Conservation (phyloP, 1,140 invertebrate species). For the Trichonephila clavipes region DNA sequence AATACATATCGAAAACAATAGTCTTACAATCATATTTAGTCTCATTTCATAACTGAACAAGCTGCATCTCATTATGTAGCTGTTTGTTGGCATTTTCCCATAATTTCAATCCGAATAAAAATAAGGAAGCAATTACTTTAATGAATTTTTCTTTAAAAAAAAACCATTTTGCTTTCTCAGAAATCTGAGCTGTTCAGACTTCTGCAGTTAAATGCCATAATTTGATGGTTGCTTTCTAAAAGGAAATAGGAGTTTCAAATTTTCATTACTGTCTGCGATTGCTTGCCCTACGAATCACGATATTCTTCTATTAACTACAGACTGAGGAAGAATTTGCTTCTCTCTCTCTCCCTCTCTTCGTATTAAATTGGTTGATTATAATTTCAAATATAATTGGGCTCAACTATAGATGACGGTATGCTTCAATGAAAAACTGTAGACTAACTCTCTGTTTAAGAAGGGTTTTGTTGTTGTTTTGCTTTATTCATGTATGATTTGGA, state of each 20-base stretch:
- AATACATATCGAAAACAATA: neutral
- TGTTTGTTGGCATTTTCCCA: neutral
- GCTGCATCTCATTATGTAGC: neutral
- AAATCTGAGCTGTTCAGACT: neutral
- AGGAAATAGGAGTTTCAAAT: conserved; percentile 24
- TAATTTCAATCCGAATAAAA: conserved; percentile 11
- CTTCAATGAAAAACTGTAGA: conserved; percentile 50
- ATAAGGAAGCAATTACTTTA: conserved; percentile 18
- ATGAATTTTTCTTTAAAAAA: neutral
- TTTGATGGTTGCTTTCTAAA: conserved; percentile 24
- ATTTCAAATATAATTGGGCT: conserved; percentile 67
- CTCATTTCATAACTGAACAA: neutral
- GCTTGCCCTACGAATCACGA: conserved; percentile 11
- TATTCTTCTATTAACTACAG: conserved; percentile 45
- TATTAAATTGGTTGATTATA: conserved; percentile 62
- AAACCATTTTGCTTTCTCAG: neutral
- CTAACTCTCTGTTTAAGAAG: neutral
- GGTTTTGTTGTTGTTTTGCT: neutral
- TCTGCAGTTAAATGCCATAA: neutral
- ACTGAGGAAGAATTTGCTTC: conserved; percentile 47
- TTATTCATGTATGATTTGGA: conserved; percentile 24
- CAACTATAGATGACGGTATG: conserved; percentile 54
- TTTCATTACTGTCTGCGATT: neutral
- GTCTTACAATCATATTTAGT: neutral
- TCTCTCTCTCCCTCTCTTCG: too few relatives aligned